Base-by-base conservation (phyloP, 1,140 invertebrate genomes). In the Venustaconcha ellipsiformis region DNA sequence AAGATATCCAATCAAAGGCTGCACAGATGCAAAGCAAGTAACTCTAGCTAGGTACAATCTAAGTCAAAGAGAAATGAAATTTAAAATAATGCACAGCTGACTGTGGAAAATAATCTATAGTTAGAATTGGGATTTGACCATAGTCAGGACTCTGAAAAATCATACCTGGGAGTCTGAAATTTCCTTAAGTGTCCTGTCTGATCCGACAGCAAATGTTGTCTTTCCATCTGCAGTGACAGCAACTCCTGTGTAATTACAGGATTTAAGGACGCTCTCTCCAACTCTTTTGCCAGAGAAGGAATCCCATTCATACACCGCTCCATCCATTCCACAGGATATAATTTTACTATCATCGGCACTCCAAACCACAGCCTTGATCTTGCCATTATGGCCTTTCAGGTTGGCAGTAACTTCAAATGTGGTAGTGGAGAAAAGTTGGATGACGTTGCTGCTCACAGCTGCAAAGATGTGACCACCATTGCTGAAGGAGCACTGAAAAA, bases 251-350 rank as follows among this genome's bases (percentile, higher is more conserved):
- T 95, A 93, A 63, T 90, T 91, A 76, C 94, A 92, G 3, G 92
- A 92, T 90, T 96, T 96, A 18, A 96, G 90, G 23, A 97, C 94
- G 58, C 94, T 92, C 90, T 98, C 96, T 6, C 92, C 92, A 6
- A 93, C 88, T 75, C 96, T 91, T 62, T 92, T 91, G 0, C 94
- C 94, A 8, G 92, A 93, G 63, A 89, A 84, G 78, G 95, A 93
- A 79, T 96, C 94, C 96, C 96, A 98, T 88, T 97, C 94, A 87
- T 97, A 98, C 57, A 97, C 93, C 5, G 95, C 95, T 4, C 96
- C 96, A 85, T 97, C 96, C 4, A 91, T 91, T 0, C 95, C 96
- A 87, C 94, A 95, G 0, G 95, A 95, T 8, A 95, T 92, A 17
- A 97, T 83, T 78, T 93, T 94, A 66, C 92, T 92, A 88, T 97